Evolutionary conservation across 2,113 vertebrate species (phyloP).

Genomic region (Genyomyrus donnyi): DNA sequence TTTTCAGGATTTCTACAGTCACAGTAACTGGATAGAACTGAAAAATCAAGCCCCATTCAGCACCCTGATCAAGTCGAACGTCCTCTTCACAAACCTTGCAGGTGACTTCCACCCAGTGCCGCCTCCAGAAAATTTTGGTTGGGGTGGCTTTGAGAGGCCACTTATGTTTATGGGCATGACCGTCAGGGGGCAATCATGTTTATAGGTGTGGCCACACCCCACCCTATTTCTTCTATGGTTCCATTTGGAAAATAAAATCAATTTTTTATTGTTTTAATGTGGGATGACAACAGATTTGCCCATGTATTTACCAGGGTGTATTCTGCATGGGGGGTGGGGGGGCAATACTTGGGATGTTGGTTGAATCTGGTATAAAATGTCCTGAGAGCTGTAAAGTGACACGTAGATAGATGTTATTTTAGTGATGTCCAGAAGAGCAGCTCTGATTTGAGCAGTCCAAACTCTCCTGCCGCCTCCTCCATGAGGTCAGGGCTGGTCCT

Average conservation of each 20-base stretch:
- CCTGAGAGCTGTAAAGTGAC: neutral
- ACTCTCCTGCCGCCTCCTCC: neutral
- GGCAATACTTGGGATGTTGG: neutral
- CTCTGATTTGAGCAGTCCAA: neutral
- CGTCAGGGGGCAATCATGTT: too few species aligned
- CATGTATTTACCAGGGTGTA: neutral
- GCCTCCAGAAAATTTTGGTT: neutral
- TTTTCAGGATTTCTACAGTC: too few species aligned
- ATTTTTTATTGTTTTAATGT: neutral
- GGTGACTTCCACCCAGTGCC: neutral
- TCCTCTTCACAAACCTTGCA: neutral
- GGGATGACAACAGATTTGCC: neutral
- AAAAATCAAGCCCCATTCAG: constrained; percentile 36
- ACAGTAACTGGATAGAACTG: constrained; percentile 37
- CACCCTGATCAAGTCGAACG: constrained; percentile 43
- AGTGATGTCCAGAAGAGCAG: neutral
- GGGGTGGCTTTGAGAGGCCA: too few species aligned
- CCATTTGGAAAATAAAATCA: neutral
- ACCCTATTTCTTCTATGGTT: neutral
- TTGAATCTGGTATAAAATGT: neutral
- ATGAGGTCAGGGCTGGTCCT: neutral
- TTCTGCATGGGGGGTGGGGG: neutral
- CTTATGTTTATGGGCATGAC: neutral
- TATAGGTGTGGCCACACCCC: neutral
- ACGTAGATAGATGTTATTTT: neutral